Conservation (phyloP, 1,140 invertebrate genomes). For the Hermetia illucens region DNA sequence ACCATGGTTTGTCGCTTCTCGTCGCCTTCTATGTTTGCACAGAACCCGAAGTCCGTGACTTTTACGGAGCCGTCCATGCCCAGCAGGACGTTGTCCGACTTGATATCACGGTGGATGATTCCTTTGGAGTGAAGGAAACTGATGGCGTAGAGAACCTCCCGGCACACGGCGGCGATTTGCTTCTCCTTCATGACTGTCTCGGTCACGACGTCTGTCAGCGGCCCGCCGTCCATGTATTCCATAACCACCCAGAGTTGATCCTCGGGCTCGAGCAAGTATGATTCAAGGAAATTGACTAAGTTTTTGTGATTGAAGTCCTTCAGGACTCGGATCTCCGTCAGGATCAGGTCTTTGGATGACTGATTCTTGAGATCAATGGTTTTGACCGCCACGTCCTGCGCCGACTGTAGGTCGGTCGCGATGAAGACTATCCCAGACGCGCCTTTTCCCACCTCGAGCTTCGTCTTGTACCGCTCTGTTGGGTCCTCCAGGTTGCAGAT, state of each 20-base stretch:
- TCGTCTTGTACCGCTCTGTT: constrained; percentile 59
- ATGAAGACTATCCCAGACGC: constrained; percentile 87
- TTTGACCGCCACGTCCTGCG: constrained; percentile 82
- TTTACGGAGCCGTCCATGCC: constrained; percentile 95
- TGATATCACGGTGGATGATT: constrained; percentile 89
- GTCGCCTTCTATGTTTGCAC: constrained; percentile 77
- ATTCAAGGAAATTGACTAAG: constrained; percentile 92
- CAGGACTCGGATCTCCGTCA: constrained; percentile 89
- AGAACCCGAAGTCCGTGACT: constrained; percentile 97
- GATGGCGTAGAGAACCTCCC: constrained; percentile 84
- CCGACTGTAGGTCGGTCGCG: constrained; percentile 63
- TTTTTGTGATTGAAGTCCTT: constrained; percentile 92
- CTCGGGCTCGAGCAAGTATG: constrained; percentile 62
- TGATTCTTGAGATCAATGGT: constrained; percentile 91
- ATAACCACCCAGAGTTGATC: constrained; percentile 91
- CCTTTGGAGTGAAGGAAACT: constrained; percentile 82
- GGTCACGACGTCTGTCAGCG: constrained; percentile 93
- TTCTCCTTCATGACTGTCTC: constrained; percentile 96
- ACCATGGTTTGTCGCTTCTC: constrained; percentile 96
- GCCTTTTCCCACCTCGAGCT: constrained; percentile 79
- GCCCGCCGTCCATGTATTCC: constrained; percentile 91
- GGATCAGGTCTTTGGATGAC: constrained; percentile 85
- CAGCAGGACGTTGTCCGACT: constrained; percentile 91
- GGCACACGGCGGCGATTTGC: constrained; percentile 90
- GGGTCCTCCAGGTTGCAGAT: constrained; percentile 67